Conservation (phyloP, 2,113 vertebrate genomes). For the Tupaia tana region DNA sequence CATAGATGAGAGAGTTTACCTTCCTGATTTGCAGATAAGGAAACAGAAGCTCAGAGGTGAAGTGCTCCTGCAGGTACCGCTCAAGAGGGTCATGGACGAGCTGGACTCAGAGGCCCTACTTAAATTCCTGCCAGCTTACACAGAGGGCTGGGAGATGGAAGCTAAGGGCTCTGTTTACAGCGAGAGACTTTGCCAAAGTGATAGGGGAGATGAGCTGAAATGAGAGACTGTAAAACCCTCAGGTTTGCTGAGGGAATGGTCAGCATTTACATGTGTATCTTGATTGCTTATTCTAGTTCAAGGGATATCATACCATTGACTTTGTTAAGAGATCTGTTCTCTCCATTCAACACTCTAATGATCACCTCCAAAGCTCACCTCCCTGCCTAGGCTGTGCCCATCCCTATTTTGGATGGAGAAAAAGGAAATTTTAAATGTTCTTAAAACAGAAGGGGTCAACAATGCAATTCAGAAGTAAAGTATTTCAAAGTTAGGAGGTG, state of each 20-base stretch:
- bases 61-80: neutral
- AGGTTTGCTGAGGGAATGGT: neutral
- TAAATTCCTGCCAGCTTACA: neutral
- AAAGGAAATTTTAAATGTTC: neutral
- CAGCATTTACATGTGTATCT: neutral
- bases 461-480: neutral
- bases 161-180: neutral
- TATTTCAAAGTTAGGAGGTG: neutral
- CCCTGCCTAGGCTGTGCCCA: neutral
- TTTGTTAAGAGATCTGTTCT: neutral
- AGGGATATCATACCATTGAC: neutral
- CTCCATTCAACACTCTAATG: neutral
- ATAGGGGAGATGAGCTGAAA: neutral
- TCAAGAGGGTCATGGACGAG: neutral
- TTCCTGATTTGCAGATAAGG: neutral
- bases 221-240: neutral
- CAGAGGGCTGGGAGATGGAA: too few species aligned
- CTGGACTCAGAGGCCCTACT: neutral
- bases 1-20: neutral
- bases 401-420: neutral
- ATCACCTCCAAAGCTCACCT: neutral
- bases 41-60: neutral
- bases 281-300: neutral
- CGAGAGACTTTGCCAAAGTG: neutral
- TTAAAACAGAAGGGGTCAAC: neutral